Conservation (phyloP, 2,888 invertebrate species). For the Microplitis manilae region DNA sequence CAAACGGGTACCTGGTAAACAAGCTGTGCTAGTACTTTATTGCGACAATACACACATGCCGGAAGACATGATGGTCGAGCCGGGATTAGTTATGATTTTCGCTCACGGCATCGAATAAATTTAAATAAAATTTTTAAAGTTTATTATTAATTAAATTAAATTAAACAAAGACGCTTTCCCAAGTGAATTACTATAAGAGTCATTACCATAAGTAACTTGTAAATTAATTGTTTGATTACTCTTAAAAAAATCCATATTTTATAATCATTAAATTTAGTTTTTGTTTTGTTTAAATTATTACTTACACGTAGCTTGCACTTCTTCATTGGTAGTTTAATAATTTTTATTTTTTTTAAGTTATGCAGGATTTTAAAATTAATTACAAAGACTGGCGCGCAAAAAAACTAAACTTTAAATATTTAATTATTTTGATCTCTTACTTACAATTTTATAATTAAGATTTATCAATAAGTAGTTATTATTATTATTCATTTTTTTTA, state of each 20-base stretch:
- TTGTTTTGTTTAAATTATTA: neutral
- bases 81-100: slow-evolving; percentile 98
- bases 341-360: neutral
- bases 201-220: slow-evolving; percentile 14
- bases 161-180: neutral
- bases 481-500: neutral
- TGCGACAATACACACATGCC: slow-evolving; percentile 97
- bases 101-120: slow-evolving; percentile 92
- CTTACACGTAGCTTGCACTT: slow-evolving; percentile 26
- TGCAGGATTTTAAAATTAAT: slow-evolving; percentile 39
- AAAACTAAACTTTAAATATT: slow-evolving; percentile 41
- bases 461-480: neutral
- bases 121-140: neutral
- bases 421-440: neutral
- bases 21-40: slow-evolving; percentile 94
- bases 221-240: slow-evolving; percentile 18
- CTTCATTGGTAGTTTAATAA: neutral
- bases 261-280: neutral
- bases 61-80: slow-evolving; percentile 96
- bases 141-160: slow-evolving; percentile 10
- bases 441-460: neutral
- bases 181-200: slow-evolving; percentile 5
- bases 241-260: neutral
- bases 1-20: slow-evolving; percentile 94
- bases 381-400: slow-evolving; percentile 47